Conservation (phyloP, 2,797 vertebrate genomes). For the Tokudaia muenninki region DNA sequence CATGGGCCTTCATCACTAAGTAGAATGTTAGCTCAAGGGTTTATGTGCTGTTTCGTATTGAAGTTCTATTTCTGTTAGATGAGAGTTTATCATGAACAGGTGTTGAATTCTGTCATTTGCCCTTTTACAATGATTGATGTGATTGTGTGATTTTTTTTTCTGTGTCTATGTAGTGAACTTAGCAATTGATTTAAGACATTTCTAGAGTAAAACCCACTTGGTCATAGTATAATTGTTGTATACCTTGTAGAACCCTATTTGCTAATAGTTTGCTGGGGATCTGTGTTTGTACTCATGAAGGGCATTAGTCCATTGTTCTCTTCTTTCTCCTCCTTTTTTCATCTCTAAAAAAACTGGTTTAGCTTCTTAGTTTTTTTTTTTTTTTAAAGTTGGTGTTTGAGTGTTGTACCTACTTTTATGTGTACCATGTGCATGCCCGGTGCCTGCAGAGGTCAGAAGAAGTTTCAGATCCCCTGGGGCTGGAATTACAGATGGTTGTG, state of each 20-base stretch:
- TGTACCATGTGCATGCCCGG: neutral
- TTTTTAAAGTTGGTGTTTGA: neutral
- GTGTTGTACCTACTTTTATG: neutral
- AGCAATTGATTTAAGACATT: neutral
- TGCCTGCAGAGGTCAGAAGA: neutral
- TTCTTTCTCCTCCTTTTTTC: neutral
- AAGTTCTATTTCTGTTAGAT: neutral
- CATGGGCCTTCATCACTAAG: neutral
- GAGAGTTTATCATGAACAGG: neutral
- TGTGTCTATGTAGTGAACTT: neutral
- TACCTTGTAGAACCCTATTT: neutral
- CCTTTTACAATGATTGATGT: neutral
- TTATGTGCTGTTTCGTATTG: neutral
- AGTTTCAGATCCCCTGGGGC: neutral
- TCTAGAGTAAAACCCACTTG: neutral
- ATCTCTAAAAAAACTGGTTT: neutral
- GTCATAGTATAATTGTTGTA: neutral
- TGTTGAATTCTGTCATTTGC: neutral
- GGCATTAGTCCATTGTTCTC: neutral
- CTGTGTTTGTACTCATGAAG: neutral
- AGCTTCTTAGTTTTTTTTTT: neutral
- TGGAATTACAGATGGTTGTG: neutral
- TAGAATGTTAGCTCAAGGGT: neutral
- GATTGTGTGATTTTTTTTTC: neutral
- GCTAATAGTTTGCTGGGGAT: neutral